Evolutionary conservation across 2,113 vertebrate species (phyloP), one percentile per base, ranked within the genome.

Genomic region (Pterocles burchelli): DNA sequence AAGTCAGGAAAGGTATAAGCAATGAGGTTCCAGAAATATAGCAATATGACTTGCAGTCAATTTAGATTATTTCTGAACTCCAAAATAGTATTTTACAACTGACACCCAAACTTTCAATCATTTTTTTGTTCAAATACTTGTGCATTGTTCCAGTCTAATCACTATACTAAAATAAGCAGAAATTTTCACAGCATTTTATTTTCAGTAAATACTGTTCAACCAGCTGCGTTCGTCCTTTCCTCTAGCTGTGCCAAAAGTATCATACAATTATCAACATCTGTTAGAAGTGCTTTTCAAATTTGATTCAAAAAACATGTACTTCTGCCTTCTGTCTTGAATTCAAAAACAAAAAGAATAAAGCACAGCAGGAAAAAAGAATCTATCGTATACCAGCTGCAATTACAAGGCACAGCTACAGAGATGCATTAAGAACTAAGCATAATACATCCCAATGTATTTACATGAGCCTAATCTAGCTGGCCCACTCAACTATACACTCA

Each of bases 191-290:
- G 70, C 31, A 58, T 88, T 95, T 93, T 86, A 92, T 93, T 94
- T 95, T 79, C 81, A 91, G 61, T 82, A 91, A 93, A 93, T 70
- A 93, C 70, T 89, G 78, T 96, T 96, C 77, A 95, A 59, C 54
- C 89, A 95, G 87, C 85, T 91, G 85, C 94, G 89, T 34, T 91
- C 81, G 0, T 62, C 78, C 74, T 82, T 85, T 88, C 59, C 36
- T 79, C 63, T 73, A 81, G 38, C 88, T 76, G 46, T 65, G 80
- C 68, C 77, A 85, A 87, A 91, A 93, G 87, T 70, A 80, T 71
- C 58, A 65, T 36, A 70, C 89, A 95, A 89, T 93, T 88, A 95
- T 36, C 87, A 79, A 91, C 87, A 95, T 94, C 91, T 93, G 91
- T n/a, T 79, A 82, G 41, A 88, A 95, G 17, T 15, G 78, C 71